Evolutionary conservation across 2,113 vertebrate genomes (phyloP).

Genomic region (Psettodes erumei): DNA sequence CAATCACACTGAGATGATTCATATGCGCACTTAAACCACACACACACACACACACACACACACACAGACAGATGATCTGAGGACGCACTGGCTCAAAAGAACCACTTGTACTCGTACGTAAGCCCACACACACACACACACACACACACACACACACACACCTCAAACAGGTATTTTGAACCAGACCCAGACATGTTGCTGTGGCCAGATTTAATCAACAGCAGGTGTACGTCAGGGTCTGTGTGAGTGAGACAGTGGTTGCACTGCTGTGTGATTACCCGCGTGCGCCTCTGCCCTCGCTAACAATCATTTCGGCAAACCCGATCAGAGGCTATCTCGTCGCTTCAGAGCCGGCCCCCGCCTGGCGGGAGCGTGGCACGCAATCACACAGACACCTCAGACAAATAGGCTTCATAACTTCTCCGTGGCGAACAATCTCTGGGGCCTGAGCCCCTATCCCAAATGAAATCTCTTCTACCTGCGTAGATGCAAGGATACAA

Average conservation of each 20-base stretch:
- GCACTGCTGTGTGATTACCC: constrained; percentile 43
- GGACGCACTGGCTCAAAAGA: constrained; percentile 25
- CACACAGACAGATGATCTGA: constrained; percentile 43
- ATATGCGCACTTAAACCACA: constrained; percentile 29
- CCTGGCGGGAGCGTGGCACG: constrained; percentile 32
- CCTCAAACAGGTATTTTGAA: constrained; percentile 49
- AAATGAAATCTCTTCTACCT: constrained; percentile 64
- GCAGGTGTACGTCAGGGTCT: constrained; percentile 33
- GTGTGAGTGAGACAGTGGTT: constrained; percentile 36
- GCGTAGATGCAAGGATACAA: constrained; percentile 54
- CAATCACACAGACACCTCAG: constrained; percentile 62
- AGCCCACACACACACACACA: constrained; percentile 7
- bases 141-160: constrained; percentile 16
- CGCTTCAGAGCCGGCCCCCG: constrained; percentile 32
- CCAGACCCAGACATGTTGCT: constrained; percentile 45
- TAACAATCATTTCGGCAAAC: constrained; percentile 68
- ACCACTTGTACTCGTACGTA: constrained; percentile 40
- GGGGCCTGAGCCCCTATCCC: constrained; percentile 46
- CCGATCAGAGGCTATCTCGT: constrained; percentile 64
- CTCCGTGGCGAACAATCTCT: constrained; percentile 50
- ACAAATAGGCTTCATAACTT: constrained; percentile 72
- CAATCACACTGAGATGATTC: constrained; percentile 57
- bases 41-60: constrained; percentile 8
- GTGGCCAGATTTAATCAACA: constrained; percentile 59
- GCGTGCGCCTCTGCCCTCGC: constrained; percentile 37